Evolutionary conservation across 2,888 invertebrate species (phyloP).

Genomic region (Troides oblongomaculatus): DNA sequence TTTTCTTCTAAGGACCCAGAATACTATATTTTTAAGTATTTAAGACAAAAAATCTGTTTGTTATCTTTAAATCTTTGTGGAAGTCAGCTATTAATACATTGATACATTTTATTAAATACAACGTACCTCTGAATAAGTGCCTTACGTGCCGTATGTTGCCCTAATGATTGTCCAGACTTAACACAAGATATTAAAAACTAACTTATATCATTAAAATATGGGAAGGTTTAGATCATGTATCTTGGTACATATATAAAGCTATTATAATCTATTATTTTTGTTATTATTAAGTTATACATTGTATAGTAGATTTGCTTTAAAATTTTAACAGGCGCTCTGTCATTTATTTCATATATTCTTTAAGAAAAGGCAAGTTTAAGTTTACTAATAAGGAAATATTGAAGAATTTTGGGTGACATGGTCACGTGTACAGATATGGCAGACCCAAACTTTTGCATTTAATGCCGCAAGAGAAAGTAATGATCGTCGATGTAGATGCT

Average conservation of each 20-base stretch:
- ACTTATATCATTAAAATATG: constrained; percentile 3
- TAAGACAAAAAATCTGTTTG: too few relatives aligned
- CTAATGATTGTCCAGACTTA: neutral
- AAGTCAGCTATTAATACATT: neutral
- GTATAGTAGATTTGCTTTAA: constrained; percentile 2
- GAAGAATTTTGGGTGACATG: too few relatives aligned
- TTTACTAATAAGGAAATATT: too few relatives aligned
- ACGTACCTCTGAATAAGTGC: too few relatives aligned
- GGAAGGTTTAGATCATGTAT: neutral
- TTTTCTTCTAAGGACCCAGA: too few relatives aligned
- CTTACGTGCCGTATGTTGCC: neutral
- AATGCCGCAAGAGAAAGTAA: too few relatives aligned
- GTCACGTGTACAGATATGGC: too few relatives aligned
- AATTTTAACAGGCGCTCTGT: neutral
- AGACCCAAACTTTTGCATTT: too few relatives aligned
- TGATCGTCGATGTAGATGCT: too few relatives aligned
- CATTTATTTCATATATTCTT: neutral
- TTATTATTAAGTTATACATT: constrained; percentile 7
- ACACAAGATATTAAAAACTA: neutral
- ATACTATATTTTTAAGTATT: too few relatives aligned
- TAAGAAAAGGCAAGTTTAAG: neutral
- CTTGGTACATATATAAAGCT: neutral
- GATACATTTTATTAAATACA: neutral
- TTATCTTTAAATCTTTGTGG: too few relatives aligned
- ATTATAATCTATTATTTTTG: constrained; percentile 1